Conservation (phyloP, 2,113 vertebrate species). For the Pterocles gutturalis region DNA sequence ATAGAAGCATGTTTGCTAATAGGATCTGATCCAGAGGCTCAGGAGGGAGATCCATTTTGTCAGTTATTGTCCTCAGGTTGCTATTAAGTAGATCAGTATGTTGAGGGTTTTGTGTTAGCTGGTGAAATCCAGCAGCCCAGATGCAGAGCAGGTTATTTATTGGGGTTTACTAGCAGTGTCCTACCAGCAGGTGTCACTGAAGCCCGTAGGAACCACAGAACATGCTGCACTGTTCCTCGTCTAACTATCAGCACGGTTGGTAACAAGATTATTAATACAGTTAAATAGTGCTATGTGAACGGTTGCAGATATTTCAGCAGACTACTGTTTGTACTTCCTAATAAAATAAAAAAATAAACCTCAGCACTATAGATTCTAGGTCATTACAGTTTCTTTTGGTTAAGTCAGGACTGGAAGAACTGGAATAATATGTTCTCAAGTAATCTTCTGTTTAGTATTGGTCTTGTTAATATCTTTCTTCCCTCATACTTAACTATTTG, state of each 20-base stretch:
- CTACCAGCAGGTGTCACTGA: conserved; percentile 8
- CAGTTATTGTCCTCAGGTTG: not conserved
- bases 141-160: not conserved
- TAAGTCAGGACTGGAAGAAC: not conserved
- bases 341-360: not conserved
- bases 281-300: not conserved
- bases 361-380: not conserved
- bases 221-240: not conserved
- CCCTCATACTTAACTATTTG: accelerated
- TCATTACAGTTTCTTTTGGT: not conserved
- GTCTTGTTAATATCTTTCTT: not conserved
- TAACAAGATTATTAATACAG: not conserved
- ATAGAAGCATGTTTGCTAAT: not conserved
- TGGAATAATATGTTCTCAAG: not conserved
- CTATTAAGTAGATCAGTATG: not conserved
- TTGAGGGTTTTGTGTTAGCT: not conserved
- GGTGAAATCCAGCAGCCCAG: not conserved
- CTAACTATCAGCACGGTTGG: not conserved
- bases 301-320: not conserved
- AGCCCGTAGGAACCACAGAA: not conserved
- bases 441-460: not conserved
- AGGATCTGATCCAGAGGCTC: not conserved
- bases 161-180: not conserved
- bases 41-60: too few relatives aligned
- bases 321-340: not conserved